Evolutionary conservation across 2,888 invertebrate species (phyloP).

Genomic region (Xanthia icteritia): DNA sequence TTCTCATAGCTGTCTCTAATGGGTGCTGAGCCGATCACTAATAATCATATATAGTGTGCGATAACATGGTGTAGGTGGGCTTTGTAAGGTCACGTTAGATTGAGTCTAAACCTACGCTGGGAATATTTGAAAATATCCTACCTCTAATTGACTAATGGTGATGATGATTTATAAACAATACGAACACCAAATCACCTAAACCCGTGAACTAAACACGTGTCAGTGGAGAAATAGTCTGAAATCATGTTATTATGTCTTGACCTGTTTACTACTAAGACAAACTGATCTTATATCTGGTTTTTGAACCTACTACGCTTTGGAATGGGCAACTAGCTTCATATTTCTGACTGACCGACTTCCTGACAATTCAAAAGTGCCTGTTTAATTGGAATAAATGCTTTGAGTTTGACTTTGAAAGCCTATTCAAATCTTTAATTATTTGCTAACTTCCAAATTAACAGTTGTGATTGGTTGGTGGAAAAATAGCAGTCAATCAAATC

Average conservation of each 20-base stretch:
- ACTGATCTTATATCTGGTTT: neutral
- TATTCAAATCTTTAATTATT: neutral
- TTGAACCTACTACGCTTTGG: too few species aligned
- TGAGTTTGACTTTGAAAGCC: too few species aligned
- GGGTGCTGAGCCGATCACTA: slow-evolving; percentile 21
- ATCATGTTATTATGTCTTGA: neutral
- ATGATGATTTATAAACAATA: neutral
- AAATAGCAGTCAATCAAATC: neutral
- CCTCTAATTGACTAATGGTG: too few species aligned
- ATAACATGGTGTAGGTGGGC: neutral
- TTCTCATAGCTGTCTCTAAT: slow-evolving; percentile 48
- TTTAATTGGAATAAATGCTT: too few species aligned
- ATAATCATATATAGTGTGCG: slow-evolving; percentile 8
- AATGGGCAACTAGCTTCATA: too few species aligned
- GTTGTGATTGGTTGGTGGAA: too few species aligned
- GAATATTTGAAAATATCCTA: too few species aligned
- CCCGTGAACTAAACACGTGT: too few species aligned
- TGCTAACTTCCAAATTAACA: neutral
- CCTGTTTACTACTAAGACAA: neutral
- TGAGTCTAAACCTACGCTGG: neutral
- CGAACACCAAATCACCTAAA: neutral
- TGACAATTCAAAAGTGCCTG: too few species aligned
- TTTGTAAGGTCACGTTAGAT: slow-evolving; percentile 21
- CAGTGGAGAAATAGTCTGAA: too few species aligned
- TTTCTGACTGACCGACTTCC: too few species aligned